Evolutionary conservation across 2,113 vertebrate genomes (phyloP).

Genomic region (Sardina pilchardus): DNA sequence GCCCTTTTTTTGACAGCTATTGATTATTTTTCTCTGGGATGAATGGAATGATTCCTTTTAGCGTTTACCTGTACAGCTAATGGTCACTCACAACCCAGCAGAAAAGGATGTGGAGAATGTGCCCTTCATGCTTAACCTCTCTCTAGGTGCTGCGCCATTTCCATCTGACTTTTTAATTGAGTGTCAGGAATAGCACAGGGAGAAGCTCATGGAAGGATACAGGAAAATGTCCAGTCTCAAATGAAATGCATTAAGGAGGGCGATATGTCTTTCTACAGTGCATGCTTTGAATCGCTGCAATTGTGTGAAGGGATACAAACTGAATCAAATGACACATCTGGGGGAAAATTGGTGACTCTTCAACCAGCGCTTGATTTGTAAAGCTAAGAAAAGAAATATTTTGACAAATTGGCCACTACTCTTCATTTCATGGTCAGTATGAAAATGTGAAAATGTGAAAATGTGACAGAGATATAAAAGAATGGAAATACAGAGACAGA

Average conservation of each 20-base stretch:
- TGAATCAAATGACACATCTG: background rate
- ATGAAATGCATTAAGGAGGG: slow-evolving; percentile 7
- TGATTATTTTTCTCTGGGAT: slow-evolving; percentile 54
- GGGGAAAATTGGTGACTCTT: background rate
- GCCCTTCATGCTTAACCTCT: background rate
- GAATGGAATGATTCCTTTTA: background rate
- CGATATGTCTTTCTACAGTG: background rate
- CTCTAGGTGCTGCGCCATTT: background rate
- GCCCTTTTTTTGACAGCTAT: slow-evolving; percentile 63
- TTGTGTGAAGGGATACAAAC: background rate
- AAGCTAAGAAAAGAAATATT: background rate
- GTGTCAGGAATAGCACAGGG: background rate
- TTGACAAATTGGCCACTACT: background rate
- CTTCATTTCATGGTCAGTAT: background rate
- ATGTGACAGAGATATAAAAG: background rate
- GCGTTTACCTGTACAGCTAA: background rate
- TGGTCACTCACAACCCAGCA: background rate
- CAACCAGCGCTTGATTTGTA: background rate
- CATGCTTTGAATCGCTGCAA: background rate
- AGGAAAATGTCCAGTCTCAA: background rate
- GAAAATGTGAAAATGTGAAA: background rate
- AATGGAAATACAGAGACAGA: background rate
- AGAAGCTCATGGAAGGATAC: background rate
- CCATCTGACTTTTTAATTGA: background rate
- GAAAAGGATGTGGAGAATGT: background rate